Evolutionary conservation across 2,888 invertebrate species (phyloP), one percentile per base, ranked within the genome.

Genomic region (Callinectes sapidus): DNA sequence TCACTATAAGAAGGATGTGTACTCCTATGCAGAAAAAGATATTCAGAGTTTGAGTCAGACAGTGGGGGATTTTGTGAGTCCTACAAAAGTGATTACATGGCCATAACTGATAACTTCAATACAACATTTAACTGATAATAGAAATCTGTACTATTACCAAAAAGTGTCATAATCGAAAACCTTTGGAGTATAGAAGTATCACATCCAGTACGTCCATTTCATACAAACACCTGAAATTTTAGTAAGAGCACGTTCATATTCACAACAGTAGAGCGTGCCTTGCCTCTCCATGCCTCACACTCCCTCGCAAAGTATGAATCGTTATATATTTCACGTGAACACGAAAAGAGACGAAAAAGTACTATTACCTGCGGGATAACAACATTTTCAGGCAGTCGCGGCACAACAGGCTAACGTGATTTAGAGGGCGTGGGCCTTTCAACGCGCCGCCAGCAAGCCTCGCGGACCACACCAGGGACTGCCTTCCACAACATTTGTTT

Each of bases 321-420:
- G 1, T 28, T 71, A n/a, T 28, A 71, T 28, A 71, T 10, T 71
- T 71, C 71, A 71, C n/a, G 10, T 13, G 28, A 71, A 71, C 71
- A 71, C n/a, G 71, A 71, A 71, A 71, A 71, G 71, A 71, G 71
- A 71, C 71, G 71, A 71, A 71, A 71, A 71, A 13, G 71, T 71
- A 71, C 28, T 71, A 71, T 71, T n/a, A 71, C n/a, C 71, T 71
- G n/a, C 71, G 28, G 28, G n/a, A 71, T 28, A 71, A 71, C n/a
- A 71, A 71, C 71, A 10, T 71, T 71, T 28, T 28, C 71, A 71
- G n/a, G 28, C 28, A 71, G 28, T 71, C 71, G 28, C 28, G 71
- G 71, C 28, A 71, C 28, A 61, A 71, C 71, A 13, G 71, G 71
- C 23, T 71, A 71, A 71, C 71, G 28, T 71, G 71, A 71, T 71